Evolutionary conservation across 2,888 invertebrate genomes (phyloP).

Genomic region (Nymphalis urticae): DNA sequence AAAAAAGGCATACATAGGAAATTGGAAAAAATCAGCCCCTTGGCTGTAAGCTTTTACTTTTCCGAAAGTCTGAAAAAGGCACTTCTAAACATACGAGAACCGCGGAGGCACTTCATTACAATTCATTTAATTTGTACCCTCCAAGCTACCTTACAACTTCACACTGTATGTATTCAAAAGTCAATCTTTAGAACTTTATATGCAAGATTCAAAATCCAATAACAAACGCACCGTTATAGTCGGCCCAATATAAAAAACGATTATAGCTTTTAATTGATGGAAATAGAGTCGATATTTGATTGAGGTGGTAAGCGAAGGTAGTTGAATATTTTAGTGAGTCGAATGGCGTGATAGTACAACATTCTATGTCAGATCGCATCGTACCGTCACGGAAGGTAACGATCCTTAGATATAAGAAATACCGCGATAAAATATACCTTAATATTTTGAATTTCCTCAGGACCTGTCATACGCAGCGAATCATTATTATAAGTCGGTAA

Average conservation of each 20-base stretch:
- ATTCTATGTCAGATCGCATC: slow-evolving; percentile 29
- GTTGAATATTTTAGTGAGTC: slow-evolving; percentile 45
- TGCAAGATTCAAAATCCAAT: slow-evolving; percentile 27
- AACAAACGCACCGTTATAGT: slow-evolving; percentile 7
- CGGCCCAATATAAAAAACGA: slow-evolving; percentile 32
- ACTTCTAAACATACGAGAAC: slow-evolving; percentile 23
- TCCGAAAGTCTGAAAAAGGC: slow-evolving; percentile 21
- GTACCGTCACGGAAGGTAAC: slow-evolving; percentile 36
- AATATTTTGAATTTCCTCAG: slow-evolving; percentile 28
- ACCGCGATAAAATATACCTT: slow-evolving; percentile 13
- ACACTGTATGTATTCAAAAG: slow-evolving; percentile 8
- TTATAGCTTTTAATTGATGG: slow-evolving; percentile 17
- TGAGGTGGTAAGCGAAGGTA: slow-evolving; percentile 23
- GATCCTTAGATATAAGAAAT: slow-evolving; percentile 19
- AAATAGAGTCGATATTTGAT: slow-evolving; percentile 23
- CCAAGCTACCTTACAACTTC: slow-evolving; percentile 18
- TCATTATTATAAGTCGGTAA: not conserved
- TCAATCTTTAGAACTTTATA: not conserved
- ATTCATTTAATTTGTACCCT: slow-evolving; percentile 50
- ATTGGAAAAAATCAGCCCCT: slow-evolving; percentile 11
- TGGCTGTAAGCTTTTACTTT: slow-evolving; percentile 16
- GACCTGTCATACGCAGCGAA: slow-evolving; percentile 25
- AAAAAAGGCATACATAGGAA: no score
- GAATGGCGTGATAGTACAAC: slow-evolving; percentile 33
- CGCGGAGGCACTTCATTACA: slow-evolving; percentile 43